These are phyloP conservation scores for Paralinhomoeus sp. DNA, from an alignment of 2,888 invertebrate species.

Conservation along the genomic window DNA sequence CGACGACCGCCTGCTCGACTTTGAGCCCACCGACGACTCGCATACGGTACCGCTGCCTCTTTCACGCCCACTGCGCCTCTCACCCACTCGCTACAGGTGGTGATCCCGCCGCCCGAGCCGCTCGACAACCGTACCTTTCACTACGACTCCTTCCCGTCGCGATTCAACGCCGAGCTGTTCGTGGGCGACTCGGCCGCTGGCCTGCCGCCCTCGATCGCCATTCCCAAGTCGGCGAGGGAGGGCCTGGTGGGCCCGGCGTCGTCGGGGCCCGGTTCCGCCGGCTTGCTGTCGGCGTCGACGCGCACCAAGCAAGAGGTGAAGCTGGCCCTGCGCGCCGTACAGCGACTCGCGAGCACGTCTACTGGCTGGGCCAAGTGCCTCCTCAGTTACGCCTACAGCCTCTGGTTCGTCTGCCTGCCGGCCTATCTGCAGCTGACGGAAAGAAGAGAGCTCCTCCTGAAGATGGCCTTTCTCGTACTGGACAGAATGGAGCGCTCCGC, in stretches of 20 bases:
- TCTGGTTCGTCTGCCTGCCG: conserved; percentile 88
- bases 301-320: conserved; percentile 86
- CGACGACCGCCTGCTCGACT: not conserved
- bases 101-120: no score
- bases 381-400: conserved; percentile 37
- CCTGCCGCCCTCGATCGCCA: no score
- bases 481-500: conserved; percentile 61
- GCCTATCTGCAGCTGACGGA: conserved; percentile 40
- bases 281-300: no score
- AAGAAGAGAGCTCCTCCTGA: conserved; percentile 45
- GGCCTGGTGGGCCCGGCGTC: not conserved
- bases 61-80: no score
- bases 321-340: conserved; percentile 50
- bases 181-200: conserved; percentile 4
- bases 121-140: no score
- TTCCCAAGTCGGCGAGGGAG: no score
- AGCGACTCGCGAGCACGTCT: conserved; percentile 2
- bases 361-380: conserved; percentile 21
- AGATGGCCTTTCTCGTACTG: conserved; percentile 41
- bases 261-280: conserved; percentile 49
- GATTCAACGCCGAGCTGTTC: conserved; percentile 30
- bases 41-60: no score
- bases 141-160: conserved; percentile 13
- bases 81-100: no score
- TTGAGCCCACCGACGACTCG: no score